Base-by-base conservation (phyloP, 2,113 vertebrate species). In the Gopherus flavomarginatus region DNA sequence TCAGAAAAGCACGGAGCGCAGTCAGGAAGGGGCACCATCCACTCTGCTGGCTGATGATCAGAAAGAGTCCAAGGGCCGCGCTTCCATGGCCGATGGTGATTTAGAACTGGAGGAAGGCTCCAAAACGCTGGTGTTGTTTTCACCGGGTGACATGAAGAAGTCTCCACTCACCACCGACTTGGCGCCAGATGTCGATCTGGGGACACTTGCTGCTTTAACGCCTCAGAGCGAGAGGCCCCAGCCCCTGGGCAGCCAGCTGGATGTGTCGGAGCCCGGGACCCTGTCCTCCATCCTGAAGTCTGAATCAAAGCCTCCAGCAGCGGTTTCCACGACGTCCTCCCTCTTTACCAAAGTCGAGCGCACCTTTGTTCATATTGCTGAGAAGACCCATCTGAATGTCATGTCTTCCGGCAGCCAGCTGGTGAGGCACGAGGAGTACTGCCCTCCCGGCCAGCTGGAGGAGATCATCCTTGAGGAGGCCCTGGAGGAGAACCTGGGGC, bases 301-400 rank as follows among this genome's bases (percentile, higher is more conserved):
- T 8, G 99, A 99, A 96, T 95, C 98, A 94, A 99, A 99, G 96
- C 99, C 99, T 10, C 98, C 97, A 0, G 47, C 98, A 86, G 96
- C 98, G 2, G 98, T 98, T 29, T 96, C 98, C 87, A 93, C 98
- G 26, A 98, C 99, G 57, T 99, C 99, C 85, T 99, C 99, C 19
- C 99, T 99, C 29, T 99, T 99, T 96, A 99, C 99, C 98, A 99
- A 99, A 99, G 99, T 99, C 0, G 99, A 99, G 97, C 99, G 98
- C 96, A 99, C 99, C 5, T 99, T 99, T 93, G 97, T 99, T 91
- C 99, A 99, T 87, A 99, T 99, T 27, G 99, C 99, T 0, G 99
- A 99, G 98, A 99, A 99, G 85, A 99, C 99, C 14, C 99, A 99
- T 97, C 97, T 99, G 27, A 99, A 99, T 0, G 98, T 99, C 90